Conservation (phyloP, 2,113 vertebrate species). For the Lucifuga dentata region DNA sequence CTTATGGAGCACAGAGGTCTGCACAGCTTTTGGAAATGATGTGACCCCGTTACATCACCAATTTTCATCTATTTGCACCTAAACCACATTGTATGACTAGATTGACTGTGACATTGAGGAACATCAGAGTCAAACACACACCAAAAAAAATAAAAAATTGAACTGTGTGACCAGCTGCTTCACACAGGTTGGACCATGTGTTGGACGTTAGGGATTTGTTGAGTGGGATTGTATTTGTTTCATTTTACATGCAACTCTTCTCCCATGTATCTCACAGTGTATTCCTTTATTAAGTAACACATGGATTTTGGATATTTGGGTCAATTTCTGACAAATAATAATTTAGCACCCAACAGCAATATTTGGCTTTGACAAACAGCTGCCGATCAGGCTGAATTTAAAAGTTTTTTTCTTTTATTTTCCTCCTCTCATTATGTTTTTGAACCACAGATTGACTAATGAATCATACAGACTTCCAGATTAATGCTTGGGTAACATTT, state of each 20-base stretch:
- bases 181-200: conserved; percentile 18
- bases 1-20: conserved; percentile 41
- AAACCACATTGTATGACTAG: conserved; percentile 8
- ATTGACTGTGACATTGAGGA: conserved; percentile 26
- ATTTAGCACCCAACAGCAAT: too few species aligned
- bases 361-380: too few species aligned
- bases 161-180: conserved; percentile 41
- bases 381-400: not conserved
- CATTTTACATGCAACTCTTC: too few species aligned
- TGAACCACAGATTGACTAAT: conserved; percentile 7
- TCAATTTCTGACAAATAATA: not conserved
- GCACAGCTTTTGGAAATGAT: conserved; percentile 23
- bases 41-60: conserved; percentile 44
- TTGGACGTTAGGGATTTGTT: not conserved
- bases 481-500: conserved; percentile 29
- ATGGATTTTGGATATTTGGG: not conserved
- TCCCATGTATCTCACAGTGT: too few species aligned
- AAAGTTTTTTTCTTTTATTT: not conserved
- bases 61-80: conserved; percentile 57
- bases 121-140: conserved; percentile 26
- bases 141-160: not conserved
- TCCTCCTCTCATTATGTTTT: not conserved
- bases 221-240: conserved; percentile 5
- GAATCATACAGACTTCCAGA: conserved; percentile 12
- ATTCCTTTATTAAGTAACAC: conserved; percentile 7